Evolutionary conservation across 2,888 invertebrate species (phyloP).

Genomic region (Polietes domitor): DNA sequence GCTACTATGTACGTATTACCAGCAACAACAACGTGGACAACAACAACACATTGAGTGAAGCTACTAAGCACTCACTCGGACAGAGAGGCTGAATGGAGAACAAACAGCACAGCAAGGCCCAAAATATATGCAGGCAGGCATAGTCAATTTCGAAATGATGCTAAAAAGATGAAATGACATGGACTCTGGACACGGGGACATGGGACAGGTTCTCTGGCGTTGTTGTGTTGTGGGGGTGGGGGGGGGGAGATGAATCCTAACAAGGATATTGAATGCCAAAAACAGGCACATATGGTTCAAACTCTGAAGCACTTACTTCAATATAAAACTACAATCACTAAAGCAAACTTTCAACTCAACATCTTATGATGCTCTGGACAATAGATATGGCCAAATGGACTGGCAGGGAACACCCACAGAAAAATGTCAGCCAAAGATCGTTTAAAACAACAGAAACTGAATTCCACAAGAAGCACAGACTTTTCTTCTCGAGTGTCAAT

Average conservation of each 20-base stretch:
- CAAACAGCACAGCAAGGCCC: background rate
- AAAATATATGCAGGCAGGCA: constrained; percentile 41
- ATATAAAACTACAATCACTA: constrained; percentile 43
- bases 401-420: background rate
- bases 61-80: constrained; percentile 3
- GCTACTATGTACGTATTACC: constrained; percentile 2
- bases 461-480: background rate
- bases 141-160: constrained; percentile 48
- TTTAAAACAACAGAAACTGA: too few species aligned
- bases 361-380: constrained; percentile 56
- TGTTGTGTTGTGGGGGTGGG: background rate
- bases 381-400: background rate
- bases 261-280: constrained; percentile 66
- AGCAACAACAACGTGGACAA: too few species aligned
- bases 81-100: constrained; percentile 26
- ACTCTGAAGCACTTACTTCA: constrained; percentile 61
- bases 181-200: too few species aligned
- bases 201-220: constrained; percentile 25
- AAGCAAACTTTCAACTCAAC: constrained; percentile 44
- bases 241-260: constrained; percentile 2
- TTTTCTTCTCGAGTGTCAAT: background rate
- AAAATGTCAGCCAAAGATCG: background rate
- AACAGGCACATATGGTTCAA: constrained; percentile 62
- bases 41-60: constrained; percentile 56
- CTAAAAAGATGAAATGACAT: constrained; percentile 59